Evolutionary conservation across 2,797 vertebrate species (phyloP).

Genomic region (Eremophila alpestris): DNA sequence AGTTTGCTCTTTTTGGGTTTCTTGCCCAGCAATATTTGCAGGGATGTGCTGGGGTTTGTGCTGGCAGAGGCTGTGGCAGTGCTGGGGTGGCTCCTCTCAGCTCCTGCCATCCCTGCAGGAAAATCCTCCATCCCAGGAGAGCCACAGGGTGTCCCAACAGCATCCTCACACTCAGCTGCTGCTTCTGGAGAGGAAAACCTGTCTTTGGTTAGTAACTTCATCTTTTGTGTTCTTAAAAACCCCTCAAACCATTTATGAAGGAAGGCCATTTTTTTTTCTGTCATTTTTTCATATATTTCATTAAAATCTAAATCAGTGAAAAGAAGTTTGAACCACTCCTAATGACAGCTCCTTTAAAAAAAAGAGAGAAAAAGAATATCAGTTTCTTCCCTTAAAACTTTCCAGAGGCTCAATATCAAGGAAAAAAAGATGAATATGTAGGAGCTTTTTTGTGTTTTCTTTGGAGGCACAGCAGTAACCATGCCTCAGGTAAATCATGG

Average conservation of each 20-base stretch:
- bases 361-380: not conserved
- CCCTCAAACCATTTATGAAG: not conserved
- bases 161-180: not conserved
- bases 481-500: fast-evolving
- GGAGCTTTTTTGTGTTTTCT: not conserved
- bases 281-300: not conserved
- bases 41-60: too few relatives aligned
- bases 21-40: not conserved
- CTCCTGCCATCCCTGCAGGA: not conserved
- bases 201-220: not conserved
- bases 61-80: not conserved
- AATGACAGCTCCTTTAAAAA: not conserved
- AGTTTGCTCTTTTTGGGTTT: not conserved
- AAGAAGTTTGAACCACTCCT: not conserved
- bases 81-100: not conserved
- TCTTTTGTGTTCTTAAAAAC: not conserved
- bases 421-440: not conserved
- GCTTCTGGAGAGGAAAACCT: not conserved
- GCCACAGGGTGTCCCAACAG: not conserved
- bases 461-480: not conserved
- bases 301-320: fast-evolving
- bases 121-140: not conserved
- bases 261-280: fast-evolving
- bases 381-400: not conserved
- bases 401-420: not conserved